phyloP scores from a whole-genome alignment of 2,113 vertebrate species.

The Sylvilagus bachmani region DNA sequence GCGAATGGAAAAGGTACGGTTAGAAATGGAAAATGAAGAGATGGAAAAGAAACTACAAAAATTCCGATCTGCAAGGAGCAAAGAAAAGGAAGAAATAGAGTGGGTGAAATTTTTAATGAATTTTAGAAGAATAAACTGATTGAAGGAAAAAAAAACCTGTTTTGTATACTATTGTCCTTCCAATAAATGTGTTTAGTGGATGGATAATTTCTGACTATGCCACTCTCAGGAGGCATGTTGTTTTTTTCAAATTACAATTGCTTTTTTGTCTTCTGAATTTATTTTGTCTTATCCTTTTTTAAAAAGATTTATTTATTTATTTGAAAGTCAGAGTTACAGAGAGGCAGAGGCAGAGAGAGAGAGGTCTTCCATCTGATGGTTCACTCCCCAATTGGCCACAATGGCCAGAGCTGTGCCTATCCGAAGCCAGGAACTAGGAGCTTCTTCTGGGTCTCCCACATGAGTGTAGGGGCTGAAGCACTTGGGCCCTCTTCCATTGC shows the following conservation, averaged over 20 bases:
- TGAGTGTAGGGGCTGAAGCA: no score
- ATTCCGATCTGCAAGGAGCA: slow-evolving; percentile 90
- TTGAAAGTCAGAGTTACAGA: no score
- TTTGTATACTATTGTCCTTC: neutral
- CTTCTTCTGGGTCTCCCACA: no score
- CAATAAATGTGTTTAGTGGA: neutral
- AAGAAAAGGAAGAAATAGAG: slow-evolving; percentile 93
- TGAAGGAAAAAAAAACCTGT: neutral
- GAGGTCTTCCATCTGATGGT: no score
- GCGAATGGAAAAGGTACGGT: slow-evolving; percentile 88
- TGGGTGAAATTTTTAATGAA: slow-evolving; percentile 85
- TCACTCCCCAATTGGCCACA: no score
- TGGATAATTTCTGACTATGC: neutral
- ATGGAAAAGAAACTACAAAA: slow-evolving; percentile 92
- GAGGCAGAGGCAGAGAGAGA: no score
- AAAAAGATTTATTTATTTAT: no score
- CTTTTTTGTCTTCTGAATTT: neutral
- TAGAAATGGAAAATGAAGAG: slow-evolving; percentile 91
- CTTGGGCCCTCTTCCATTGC: no score
- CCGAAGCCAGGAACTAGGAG: no score
- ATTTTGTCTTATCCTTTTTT: neutral
- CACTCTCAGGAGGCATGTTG: neutral
- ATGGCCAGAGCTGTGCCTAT: no score
- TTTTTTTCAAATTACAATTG: neutral
- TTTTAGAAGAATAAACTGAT: slow-evolving; percentile 1